phyloP scores from a whole-genome alignment of 2,113 vertebrate genomes.

The Campylorhamphus procurvoides region DNA sequence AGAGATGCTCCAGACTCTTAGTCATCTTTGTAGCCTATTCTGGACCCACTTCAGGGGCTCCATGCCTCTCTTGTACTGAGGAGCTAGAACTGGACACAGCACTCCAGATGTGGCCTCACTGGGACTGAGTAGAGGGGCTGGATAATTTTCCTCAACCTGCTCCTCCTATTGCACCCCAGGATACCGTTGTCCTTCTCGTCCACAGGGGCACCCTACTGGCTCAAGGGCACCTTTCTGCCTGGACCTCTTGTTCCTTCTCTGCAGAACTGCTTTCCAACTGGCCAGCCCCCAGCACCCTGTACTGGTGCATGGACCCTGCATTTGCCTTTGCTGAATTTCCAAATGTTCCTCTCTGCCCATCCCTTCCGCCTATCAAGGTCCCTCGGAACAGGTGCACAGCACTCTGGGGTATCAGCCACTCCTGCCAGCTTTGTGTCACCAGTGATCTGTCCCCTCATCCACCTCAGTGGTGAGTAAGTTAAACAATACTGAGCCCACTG shows the following conservation, averaged over 20 bases:
- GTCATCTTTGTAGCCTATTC: background rate
- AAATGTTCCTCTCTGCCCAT: background rate
- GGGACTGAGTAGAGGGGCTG: background rate
- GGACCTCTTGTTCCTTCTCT: background rate
- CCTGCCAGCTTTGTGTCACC: background rate
- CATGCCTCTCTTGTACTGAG: background rate
- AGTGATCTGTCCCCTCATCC: background rate
- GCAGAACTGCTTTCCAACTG: background rate
- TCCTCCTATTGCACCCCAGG: background rate
- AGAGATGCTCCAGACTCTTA: no score
- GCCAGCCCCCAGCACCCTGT: background rate
- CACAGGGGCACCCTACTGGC: background rate
- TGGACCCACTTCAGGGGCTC: background rate
- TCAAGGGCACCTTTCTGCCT: background rate
- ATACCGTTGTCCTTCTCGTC: background rate
- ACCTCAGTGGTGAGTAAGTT: no score
- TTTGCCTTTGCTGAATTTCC: background rate
- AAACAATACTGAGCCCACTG: background rate
- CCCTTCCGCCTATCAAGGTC: background rate
- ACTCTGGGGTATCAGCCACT: background rate
- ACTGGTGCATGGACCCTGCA: background rate
- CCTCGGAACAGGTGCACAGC: background rate
- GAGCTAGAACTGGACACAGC: background rate
- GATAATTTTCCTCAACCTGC: background rate
- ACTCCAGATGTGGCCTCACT: background rate